Evolutionary conservation across 2,888 invertebrate species (phyloP).

Genomic region (Xanthia togata): DNA sequence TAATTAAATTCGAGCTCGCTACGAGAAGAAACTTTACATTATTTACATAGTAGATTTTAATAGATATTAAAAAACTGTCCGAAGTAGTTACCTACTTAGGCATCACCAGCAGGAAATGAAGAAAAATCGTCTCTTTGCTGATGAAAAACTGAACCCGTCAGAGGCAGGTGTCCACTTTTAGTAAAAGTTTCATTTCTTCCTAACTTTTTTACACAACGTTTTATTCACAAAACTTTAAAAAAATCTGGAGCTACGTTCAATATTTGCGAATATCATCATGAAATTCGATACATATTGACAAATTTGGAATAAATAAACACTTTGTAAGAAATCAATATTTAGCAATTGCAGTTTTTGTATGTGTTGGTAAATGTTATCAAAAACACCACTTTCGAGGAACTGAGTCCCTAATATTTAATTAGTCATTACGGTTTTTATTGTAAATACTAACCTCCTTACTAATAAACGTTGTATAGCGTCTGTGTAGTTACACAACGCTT

Average conservation of each 20-base stretch:
- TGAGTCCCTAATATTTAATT: too few species aligned
- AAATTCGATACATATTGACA: neutral
- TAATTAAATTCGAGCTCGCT: conserved; percentile 8
- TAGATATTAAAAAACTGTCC: conserved; percentile 17
- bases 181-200: conserved; percentile 45
- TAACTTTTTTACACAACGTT: conserved; percentile 38
- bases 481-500: too few species aligned
- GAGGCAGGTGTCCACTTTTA: conserved; percentile 46
- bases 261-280: neutral
- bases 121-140: conserved; percentile 28
- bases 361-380: too few species aligned
- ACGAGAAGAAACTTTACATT: neutral
- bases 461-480: too few species aligned
- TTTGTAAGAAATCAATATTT: neutral
- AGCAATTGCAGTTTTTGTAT: neutral
- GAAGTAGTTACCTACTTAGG: neutral
- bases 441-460: too few species aligned
- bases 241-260: neutral
- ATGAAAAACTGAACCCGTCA: conserved; percentile 44
- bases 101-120: conserved; percentile 28
- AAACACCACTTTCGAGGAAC: too few species aligned
- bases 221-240: conserved; percentile 13
- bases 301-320: neutral
- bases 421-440: neutral
- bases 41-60: conserved; percentile 10